phyloP scores from a whole-genome alignment of 2,888 invertebrate genomes.

The Himalopsyche tibetana region DNA sequence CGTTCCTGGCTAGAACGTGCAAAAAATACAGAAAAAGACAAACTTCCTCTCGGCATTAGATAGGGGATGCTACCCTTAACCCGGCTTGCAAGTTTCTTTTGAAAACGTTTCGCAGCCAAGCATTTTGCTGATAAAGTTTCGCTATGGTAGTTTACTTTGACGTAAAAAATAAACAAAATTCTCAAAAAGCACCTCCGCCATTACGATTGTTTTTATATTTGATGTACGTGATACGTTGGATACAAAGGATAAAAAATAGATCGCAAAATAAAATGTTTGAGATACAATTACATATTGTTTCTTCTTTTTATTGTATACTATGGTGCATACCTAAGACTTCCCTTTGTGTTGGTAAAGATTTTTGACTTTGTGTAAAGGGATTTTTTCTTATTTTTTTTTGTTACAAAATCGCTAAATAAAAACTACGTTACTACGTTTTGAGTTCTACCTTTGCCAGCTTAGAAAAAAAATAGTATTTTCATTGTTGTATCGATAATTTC shows the following conservation, averaged over 20 bases:
- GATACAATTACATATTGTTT: slow-evolving; percentile 19
- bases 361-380: neutral
- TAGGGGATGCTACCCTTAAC: slow-evolving; percentile 12
- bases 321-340: neutral
- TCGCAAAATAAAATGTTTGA: neutral
- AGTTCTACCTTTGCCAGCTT: neutral
- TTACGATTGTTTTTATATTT: slow-evolving; percentile 34
- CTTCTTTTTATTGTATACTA: neutral
- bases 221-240: slow-evolving; percentile 5
- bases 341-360: neutral
- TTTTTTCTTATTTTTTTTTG: neutral
- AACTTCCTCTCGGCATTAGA: slow-evolving; percentile 16
- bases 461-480: too few relatives aligned
- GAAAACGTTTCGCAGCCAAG: slow-evolving; percentile 12
- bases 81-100: slow-evolving; percentile 14
- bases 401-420: neutral
- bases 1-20: slow-evolving; percentile 1
- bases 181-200: neutral
- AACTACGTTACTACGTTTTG: neutral
- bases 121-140: slow-evolving; percentile 19
- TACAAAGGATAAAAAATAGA: neutral
- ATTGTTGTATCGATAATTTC: too few relatives aligned
- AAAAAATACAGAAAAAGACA: slow-evolving; percentile 34
- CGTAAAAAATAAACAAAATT: slow-evolving; percentile 34
- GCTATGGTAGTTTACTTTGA: slow-evolving; percentile 20